phyloP scores from a whole-genome alignment of 2,797 vertebrate species.

The Morus bassanus region DNA sequence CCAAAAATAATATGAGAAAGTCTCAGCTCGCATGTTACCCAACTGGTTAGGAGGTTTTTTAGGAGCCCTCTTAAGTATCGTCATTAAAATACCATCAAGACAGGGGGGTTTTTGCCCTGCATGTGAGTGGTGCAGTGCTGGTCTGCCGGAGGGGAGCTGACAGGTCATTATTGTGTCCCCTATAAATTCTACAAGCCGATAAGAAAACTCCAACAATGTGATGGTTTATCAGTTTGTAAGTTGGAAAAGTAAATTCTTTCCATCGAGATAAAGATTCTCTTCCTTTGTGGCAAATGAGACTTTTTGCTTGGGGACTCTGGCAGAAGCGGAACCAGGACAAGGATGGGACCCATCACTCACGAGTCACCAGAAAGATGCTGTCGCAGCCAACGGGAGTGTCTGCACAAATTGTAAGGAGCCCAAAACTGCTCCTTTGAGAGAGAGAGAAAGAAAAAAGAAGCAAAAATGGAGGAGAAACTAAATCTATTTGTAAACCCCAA shows the following conservation, averaged over 20 bases:
- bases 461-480: background rate
- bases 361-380: constrained; percentile 15
- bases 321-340: background rate
- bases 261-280: constrained; percentile 59
- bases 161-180: constrained; percentile 43
- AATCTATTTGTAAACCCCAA: constrained; percentile 13
- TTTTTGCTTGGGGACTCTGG: background rate
- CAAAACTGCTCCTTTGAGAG: background rate
- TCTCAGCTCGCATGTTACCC: background rate
- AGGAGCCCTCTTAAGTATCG: background rate
- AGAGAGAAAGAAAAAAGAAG: background rate
- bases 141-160: constrained; percentile 2
- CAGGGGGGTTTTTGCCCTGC: background rate
- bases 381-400: background rate
- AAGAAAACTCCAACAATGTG: constrained; percentile 45
- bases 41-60: background rate
- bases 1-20: background rate
- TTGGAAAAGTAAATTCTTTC: constrained; percentile 61
- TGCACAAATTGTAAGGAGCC: background rate
- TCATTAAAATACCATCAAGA: background rate
- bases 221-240: constrained; percentile 52
- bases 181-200: background rate
- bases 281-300: constrained; percentile 57
- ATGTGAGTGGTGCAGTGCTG: background rate
- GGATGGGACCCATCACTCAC: background rate